Base-by-base conservation (phyloP, 2,797 vertebrate genomes). In the Pampus argenteus region DNA sequence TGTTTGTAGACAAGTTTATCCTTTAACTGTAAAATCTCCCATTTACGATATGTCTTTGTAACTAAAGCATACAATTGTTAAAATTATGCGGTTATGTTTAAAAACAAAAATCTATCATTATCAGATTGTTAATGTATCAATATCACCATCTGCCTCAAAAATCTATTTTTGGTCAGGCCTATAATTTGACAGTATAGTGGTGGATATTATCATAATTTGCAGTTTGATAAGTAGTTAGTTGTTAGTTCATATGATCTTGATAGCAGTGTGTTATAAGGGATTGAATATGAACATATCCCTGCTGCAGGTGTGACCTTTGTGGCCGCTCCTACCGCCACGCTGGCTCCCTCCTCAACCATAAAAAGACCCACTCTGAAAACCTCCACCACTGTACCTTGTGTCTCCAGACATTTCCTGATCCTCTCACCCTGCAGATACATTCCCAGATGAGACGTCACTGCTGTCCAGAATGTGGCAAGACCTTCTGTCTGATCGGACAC, bases 251-350 rank as follows among this genome's bases (percentile, higher is more conserved):
- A 14, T 67, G 5, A 42, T 63, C 13, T 52, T 22, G 26, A 17
- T 51, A 70, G 1, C 20, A 36, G 18, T 76, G 13, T 71, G 6
- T 49, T 31, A 20, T 58, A 55, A 54, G 48, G 14, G 9, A 40
- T 66, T 83, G 36, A 81, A 74, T 66, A 8, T 69, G 11, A 61
- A 20, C 31, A 1, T 82, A 11, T 88, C 68, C 44, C 61, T 71
- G 17, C 73, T 78, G 60, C 88, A 95, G 95, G 86, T 98, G 97
- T 74, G 96, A 98, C 84, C 90, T 96, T 56, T 98, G 96, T 23
- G 96, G 95, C 1, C 95, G 96, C n/a, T 96, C 96, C 10, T 98
- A 98, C 89, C 95, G 95, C 81, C 96, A 98, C 0, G 96, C 96
- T 0, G 96, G 96, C 71, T 97, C 96, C 49, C 95, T 98, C 63